Conservation (phyloP, 2,113 vertebrate genomes). For the Pachypanchax playfairii region DNA sequence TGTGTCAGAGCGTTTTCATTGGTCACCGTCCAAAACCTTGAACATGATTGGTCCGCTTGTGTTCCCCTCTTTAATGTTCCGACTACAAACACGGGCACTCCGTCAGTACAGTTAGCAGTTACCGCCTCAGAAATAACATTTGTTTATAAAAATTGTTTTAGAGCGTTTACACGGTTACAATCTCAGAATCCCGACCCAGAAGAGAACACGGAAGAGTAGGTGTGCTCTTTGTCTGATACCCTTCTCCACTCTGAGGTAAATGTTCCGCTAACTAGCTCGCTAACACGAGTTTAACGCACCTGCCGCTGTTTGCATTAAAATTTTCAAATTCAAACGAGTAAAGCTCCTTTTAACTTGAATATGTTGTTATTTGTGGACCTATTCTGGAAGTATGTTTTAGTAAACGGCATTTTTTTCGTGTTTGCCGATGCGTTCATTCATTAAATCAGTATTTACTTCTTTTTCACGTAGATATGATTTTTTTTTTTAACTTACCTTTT, state of each 20-base stretch:
- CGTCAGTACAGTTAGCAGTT: neutral
- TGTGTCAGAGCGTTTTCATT: slow-evolving; percentile 36
- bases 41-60: slow-evolving; percentile 32
- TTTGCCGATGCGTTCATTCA: too few species aligned
- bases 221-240: fast-evolving
- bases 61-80: slow-evolving; percentile 33
- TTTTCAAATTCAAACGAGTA: too few species aligned
- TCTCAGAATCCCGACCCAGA: fast-evolving
- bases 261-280: slow-evolving; percentile 17
- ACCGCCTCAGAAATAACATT: neutral
- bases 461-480: neutral
- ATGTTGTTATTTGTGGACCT: too few species aligned
- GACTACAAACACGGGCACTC: slow-evolving; percentile 45
- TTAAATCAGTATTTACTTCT: neutral
- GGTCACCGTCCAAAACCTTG: neutral
- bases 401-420: too few species aligned
- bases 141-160: neutral
- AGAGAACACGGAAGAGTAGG: neutral
- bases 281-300: neutral
- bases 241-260: slow-evolving; percentile 6
- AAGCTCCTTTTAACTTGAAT: too few species aligned
- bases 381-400: too few species aligned
- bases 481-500: neutral
- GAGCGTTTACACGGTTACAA: fast-evolving
- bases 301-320: neutral